Evolutionary conservation across 2,888 invertebrate species (phyloP).

Genomic region (Stenolophus ochropezus): DNA sequence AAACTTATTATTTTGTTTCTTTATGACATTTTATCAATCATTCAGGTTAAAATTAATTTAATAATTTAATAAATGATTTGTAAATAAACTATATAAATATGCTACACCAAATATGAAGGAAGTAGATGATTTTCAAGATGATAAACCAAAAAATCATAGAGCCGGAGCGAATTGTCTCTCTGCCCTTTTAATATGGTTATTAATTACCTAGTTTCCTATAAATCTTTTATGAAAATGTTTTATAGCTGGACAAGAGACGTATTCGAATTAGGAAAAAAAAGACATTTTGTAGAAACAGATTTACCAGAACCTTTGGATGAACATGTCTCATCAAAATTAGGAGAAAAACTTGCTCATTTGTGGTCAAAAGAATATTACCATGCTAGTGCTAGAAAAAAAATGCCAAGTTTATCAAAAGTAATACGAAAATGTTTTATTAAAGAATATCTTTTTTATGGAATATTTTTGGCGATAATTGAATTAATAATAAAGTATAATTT

Average conservation of each 20-base stretch:
- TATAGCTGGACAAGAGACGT: conserved; percentile 68
- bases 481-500: conserved; percentile 73
- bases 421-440: conserved; percentile 77
- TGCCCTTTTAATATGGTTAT: conserved; percentile 64
- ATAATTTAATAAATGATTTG: no score
- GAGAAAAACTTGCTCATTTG: conserved; percentile 77
- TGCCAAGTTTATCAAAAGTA: conserved; percentile 78
- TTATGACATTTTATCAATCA: no score
- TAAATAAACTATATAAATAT: no score
- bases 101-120: neutral
- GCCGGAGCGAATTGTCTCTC: conserved; percentile 68
- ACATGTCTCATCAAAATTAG: conserved; percentile 78
- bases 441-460: conserved; percentile 76
- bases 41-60: neutral
- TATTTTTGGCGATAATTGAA: conserved; percentile 75
- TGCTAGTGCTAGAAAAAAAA: conserved; percentile 71
- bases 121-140: neutral
- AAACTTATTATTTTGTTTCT: no score
- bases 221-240: no score
- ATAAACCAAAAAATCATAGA: conserved; percentile 65
- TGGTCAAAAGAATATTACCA: conserved; percentile 77
- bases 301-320: conserved; percentile 79
- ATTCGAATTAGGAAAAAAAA: conserved; percentile 67
- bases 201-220: neutral
- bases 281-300: conserved; percentile 73